Evolutionary conservation across 2,113 vertebrate genomes (phyloP).

Genomic region (Notechis scutatus): DNA sequence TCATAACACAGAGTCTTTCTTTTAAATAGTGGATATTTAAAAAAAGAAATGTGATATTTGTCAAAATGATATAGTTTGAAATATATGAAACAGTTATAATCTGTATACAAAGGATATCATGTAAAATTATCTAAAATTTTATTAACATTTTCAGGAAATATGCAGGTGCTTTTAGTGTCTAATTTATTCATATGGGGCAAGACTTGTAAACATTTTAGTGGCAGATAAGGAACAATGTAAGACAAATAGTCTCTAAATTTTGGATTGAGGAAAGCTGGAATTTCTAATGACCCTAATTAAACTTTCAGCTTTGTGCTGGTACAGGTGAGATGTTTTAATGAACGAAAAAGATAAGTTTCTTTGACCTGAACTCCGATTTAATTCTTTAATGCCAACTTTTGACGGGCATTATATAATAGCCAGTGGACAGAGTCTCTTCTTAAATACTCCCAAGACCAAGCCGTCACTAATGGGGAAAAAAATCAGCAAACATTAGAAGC

Average conservation of each 20-base stretch:
- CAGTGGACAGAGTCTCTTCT: background rate
- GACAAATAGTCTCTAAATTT: background rate
- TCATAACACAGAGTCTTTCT: background rate
- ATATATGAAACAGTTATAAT: rapidly evolving
- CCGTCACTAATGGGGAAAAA: rapidly evolving
- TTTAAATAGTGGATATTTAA: background rate
- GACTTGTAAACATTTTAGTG: constrained; percentile 21
- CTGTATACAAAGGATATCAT: background rate
- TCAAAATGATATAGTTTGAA: background rate
- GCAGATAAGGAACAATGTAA: constrained; percentile 1
- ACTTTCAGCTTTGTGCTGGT: background rate
- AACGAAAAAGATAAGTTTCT: constrained; percentile 8
- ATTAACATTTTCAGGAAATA: constrained; percentile 27
- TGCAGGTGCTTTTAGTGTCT: constrained; percentile 15
- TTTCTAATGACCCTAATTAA: background rate
- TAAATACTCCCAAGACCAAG: constrained; percentile 24
- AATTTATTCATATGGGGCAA: background rate
- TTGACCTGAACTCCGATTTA: background rate
- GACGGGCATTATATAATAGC: background rate
- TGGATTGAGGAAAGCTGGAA: background rate
- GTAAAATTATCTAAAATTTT: constrained; percentile 2
- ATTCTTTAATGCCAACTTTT: constrained; percentile 5
- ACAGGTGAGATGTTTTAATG: background rate
- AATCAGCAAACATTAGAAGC: background rate
- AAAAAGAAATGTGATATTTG: background rate